Evolutionary conservation across 2,888 invertebrate genomes (phyloP).

Genomic region (Caenorhabditis japonica): DNA sequence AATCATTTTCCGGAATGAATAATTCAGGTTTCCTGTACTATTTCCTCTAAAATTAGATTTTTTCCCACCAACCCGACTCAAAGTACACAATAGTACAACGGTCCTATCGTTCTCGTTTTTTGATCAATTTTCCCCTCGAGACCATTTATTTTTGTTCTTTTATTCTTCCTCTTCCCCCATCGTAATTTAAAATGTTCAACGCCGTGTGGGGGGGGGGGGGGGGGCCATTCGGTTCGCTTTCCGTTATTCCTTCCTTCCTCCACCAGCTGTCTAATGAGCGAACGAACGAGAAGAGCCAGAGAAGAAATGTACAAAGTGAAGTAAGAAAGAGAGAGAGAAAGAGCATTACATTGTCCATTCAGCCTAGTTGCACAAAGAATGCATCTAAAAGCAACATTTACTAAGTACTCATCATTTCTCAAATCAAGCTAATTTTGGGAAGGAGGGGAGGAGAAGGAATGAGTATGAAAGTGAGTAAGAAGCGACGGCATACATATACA

Average conservation of each 20-base stretch:
- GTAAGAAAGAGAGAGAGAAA: no score
- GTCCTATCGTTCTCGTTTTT: neutral
- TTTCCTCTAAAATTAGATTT: no score
- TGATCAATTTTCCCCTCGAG: constrained; percentile 10
- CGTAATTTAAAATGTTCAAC: constrained; percentile 27
- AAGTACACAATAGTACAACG: no score
- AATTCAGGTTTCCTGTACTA: no score
- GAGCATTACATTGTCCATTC: constrained; percentile 39
- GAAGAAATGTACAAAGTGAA: no score
- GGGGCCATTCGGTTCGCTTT: neutral
- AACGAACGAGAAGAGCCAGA: constrained; percentile 17
- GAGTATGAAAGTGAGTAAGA: no score
- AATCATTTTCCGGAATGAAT: no score
- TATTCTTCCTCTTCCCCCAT: constrained; percentile 1
- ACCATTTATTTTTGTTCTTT: constrained; percentile 16
- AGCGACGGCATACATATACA: no score
- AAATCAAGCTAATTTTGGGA: constrained; percentile 40
- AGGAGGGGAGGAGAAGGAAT: neutral
- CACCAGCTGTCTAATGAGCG: constrained; percentile 49
- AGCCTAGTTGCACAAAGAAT: constrained; percentile 29
- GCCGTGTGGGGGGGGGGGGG: no score
- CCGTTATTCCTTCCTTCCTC: constrained; percentile 10
- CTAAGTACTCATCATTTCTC: constrained; percentile 20
- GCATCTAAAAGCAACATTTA: constrained; percentile 23
- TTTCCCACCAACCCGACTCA: no score